A percentile compares a stretch with the other conserved stretches of the same genome.
phyloP scores from a whole-genome alignment of 2,888 invertebrate genomes.

The Platypus cylindrus region DNA sequence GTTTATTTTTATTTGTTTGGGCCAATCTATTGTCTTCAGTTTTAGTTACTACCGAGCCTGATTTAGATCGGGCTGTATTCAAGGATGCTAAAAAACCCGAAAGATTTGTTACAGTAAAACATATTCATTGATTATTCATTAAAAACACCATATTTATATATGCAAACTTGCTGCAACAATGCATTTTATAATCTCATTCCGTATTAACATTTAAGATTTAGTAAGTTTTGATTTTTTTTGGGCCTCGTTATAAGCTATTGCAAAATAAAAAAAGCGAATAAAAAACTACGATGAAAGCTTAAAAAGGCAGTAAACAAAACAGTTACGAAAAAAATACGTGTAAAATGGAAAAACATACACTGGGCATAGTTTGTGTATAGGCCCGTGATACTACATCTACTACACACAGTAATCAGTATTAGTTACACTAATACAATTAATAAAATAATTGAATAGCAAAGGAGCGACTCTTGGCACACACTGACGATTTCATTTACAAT shows the following conservation, averaged over 20 bases:
- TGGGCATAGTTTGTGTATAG: too few relatives aligned
- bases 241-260: too few relatives aligned
- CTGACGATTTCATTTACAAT: too few relatives aligned
- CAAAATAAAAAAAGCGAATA: background rate
- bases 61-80: constrained; percentile 59
- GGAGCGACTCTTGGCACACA: constrained; percentile 37
- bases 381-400: too few relatives aligned
- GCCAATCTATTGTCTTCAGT: constrained; percentile 36
- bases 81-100: constrained; percentile 56
- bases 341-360: constrained; percentile 12
- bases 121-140: too few relatives aligned
- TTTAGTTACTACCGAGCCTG: constrained; percentile 46
- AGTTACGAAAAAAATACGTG: too few relatives aligned
- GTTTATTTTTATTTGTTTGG: constrained; percentile 30
- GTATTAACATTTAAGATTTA: too few relatives aligned
- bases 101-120: constrained; percentile 27
- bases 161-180: constrained; percentile 10
- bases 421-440: constrained; percentile 14
- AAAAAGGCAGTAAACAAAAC: constrained; percentile 6
- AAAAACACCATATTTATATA: constrained; percentile 8
- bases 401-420: too few relatives aligned
- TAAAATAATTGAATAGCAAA: constrained; percentile 21
- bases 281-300: constrained; percentile 3
- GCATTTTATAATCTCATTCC: constrained; percentile 9
- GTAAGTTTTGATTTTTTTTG: too few relatives aligned